A percentile compares a stretch with the other conserved stretches of the same genome.
Conservation (phyloP, 37 sponge, comb jelly and placozoan species). For the Aplysina aerophoba region DNA sequence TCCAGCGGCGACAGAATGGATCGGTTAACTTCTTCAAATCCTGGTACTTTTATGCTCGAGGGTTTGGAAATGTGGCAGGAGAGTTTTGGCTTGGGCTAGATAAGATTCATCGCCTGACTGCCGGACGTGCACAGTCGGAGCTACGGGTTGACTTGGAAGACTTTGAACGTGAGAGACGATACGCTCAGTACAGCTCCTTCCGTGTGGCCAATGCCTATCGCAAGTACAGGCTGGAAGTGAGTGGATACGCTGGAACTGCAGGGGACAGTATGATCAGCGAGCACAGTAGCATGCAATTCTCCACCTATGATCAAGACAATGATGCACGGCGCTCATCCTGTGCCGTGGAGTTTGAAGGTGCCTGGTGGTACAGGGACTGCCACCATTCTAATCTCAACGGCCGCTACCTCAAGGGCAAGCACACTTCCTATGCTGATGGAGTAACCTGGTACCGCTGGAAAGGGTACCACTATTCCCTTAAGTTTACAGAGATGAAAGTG, state of each 20-base stretch:
- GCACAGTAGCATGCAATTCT: neutral
- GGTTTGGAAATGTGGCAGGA: slow-evolving; percentile 6
- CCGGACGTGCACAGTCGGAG: neutral
- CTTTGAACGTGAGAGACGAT: neutral
- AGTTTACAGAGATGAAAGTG: slow-evolving; percentile 38
- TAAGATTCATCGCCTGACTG: slow-evolving; percentile 11
- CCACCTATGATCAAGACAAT: slow-evolving; percentile 23
- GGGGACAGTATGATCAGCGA: slow-evolving; percentile 20
- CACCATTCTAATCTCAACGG: slow-evolving; percentile 7
- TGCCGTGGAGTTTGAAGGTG: slow-evolving; percentile 6
- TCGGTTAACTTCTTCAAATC: slow-evolving; percentile 2
- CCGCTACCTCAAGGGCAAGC: neutral
- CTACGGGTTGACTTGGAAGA: slow-evolving; percentile 4
- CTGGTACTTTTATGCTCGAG: neutral
- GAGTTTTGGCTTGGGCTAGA: slow-evolving; percentile 23
- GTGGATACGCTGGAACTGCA: slow-evolving; percentile 22
- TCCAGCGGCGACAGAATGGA: slow-evolving; percentile 15
- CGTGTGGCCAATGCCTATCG: neutral
- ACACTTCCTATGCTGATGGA: slow-evolving; percentile 30
- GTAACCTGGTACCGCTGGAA: slow-evolving; percentile 18
- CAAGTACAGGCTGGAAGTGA: slow-evolving; percentile 1
- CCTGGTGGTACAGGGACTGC: slow-evolving; percentile 26
- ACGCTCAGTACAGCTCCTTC: slow-evolving; percentile 27
- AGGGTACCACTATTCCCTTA: slow-evolving; percentile 24
- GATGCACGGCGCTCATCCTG: slow-evolving; percentile 5